Base-by-base conservation (phyloP, 53 echinoderm and acorn worm genomes). In the Zoroaster sp. region DNA sequence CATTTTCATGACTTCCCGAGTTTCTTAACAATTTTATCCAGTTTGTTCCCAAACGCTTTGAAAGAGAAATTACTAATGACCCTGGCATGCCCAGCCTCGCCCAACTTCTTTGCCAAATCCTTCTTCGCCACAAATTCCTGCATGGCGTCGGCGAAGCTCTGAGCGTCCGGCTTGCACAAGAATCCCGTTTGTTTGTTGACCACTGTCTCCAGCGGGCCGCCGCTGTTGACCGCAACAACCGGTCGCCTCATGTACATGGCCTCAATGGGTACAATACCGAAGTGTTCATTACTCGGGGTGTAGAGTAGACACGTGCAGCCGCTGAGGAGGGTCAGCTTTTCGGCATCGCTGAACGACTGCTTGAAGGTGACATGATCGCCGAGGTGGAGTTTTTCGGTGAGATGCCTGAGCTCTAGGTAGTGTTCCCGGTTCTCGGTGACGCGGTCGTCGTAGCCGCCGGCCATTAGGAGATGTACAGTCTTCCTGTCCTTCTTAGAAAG, bases 161-260 rank as follows among this genome's bases (percentile, higher is more conserved):
- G 87, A 11, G 96, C 89, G 0, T 75, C 75, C 0, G 96, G 87
- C 35, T 86, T 87, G 33, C 98, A 91, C 20, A 98, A 78, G 41
- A 82, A 98, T 18, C 98, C 98, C 13, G 98, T 98, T 66, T 94
- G 55, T 35, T 63, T 66, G 75, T 94, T 87, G 11, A 87, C 89
- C 9, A 98, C 78, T 20, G 98, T 94, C 67, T 98, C 98, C 14
- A 98, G 89, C 23, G 98, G 98, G 4, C 98, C 98, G 0, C 98
- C 98, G 68, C 96, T 98, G 68, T 96, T 96, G 10, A 99, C 99
- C 0, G 99, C 99, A 23, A 99, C 93, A 8, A 99, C 99, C 1
- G 99, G 99, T 3, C 96, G 92, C 18, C 87, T 86, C 94, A 93
- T 93, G 85, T 98, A 98, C 99, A 98, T 98, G 23, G 99, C 96